Evolutionary conservation across 2,888 invertebrate genomes (phyloP).

Genomic region (Mimachlamys varia): DNA sequence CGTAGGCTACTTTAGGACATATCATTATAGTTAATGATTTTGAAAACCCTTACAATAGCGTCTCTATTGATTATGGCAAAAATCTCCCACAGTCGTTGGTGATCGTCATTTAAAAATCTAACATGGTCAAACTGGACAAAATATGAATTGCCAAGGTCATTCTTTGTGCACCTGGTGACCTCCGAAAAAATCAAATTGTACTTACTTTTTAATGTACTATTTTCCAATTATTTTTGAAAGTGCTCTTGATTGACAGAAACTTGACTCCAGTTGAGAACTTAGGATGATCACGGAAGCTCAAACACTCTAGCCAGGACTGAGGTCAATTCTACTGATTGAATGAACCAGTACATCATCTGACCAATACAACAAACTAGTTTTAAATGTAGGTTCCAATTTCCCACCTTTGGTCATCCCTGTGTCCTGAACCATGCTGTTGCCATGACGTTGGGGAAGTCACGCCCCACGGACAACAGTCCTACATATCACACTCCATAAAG

Average conservation of each 20-base stretch:
- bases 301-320: background rate
- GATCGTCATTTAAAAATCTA: background rate
- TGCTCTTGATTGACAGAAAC: background rate
- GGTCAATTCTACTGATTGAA: background rate
- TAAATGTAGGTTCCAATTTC: conserved; percentile 15
- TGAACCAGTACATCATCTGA: background rate
- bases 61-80: background rate
- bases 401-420: background rate
- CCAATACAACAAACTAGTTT: background rate
- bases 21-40: background rate
- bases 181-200: background rate
- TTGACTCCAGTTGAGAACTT: no score
- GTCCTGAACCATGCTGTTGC: background rate
- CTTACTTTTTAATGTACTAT: background rate
- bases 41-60: background rate
- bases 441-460: background rate
- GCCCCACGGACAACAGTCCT: background rate
- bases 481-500: conserved; percentile 23
- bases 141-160: background rate
- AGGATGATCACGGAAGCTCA: background rate
- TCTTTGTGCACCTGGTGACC: background rate
- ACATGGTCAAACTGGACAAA: background rate
- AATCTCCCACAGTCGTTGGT: background rate
- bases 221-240: background rate
- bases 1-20: background rate